A percentile compares a stretch with the other conserved stretches of the same genome.
These are phyloP conservation scores for Orthosia incerta DNA, from an alignment of 2,888 invertebrate genomes.

Conservation along the genomic window DNA sequence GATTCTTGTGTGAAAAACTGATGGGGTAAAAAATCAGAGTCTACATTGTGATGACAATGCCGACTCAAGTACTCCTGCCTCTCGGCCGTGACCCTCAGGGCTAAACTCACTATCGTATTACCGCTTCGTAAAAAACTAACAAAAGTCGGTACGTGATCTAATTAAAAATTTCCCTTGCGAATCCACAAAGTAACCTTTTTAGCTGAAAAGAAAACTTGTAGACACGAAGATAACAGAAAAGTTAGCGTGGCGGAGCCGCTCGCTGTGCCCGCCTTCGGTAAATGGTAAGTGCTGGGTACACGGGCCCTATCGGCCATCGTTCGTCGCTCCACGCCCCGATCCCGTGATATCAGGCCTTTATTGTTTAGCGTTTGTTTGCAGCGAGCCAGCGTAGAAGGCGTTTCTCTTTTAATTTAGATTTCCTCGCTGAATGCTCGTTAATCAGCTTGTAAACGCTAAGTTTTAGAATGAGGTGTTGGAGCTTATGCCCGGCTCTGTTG, in stretches of 20 bases:
- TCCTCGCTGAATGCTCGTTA: conserved; percentile 56
- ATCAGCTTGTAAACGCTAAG: conserved; percentile 59
- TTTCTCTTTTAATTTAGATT: conserved; percentile 64
- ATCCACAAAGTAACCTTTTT: conserved; percentile 60
- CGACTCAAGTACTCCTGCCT: background rate
- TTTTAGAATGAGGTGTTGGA: conserved; percentile 43
- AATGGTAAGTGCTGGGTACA: conserved; percentile 56
- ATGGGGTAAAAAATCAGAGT: background rate
- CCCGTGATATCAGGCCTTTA: conserved; percentile 52
- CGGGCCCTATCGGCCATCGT: conserved; percentile 56
- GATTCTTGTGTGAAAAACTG: background rate
- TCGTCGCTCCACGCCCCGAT: conserved; percentile 55
- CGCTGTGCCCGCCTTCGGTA: conserved; percentile 50
- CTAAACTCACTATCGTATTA: conserved; percentile 49
- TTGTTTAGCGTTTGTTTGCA: conserved; percentile 61
- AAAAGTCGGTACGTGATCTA: conserved; percentile 65
- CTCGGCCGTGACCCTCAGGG: conserved; percentile 9
- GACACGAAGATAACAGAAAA: conserved; percentile 62
- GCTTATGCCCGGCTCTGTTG: conserved; percentile 34
- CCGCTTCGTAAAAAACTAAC: conserved; percentile 48
- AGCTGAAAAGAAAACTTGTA: conserved; percentile 67
- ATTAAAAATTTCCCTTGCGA: conserved; percentile 63
- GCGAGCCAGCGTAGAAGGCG: conserved; percentile 47
- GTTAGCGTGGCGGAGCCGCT: conserved; percentile 51
- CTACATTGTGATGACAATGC: conserved; percentile 2